These are phyloP conservation scores for Polietes domitor DNA, from an alignment of 2,888 invertebrate genomes.

Conservation along the genomic window DNA sequence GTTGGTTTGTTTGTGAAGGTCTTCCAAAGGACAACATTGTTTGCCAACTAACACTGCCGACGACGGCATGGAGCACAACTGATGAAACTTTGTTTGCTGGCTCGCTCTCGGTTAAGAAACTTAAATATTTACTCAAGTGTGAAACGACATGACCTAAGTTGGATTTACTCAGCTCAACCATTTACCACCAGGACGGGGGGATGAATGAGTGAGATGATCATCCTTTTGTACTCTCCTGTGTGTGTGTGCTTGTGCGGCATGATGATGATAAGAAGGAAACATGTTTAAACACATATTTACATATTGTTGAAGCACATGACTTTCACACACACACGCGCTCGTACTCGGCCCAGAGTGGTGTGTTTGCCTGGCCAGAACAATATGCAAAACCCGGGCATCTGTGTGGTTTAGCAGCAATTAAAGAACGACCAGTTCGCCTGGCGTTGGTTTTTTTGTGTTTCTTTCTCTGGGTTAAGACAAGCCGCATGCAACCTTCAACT, in stretches of 20 bases:
- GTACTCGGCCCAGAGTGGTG: not conserved
- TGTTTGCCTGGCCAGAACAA: slow-evolving; percentile 3
- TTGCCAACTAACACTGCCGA: not conserved
- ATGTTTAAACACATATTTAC: slow-evolving; percentile 27
- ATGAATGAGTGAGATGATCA: too few relatives aligned
- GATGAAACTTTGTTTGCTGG: not conserved
- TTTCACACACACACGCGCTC: not conserved
- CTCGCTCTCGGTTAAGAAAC: not conserved
- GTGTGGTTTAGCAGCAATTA: slow-evolving; percentile 13
- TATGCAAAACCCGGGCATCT: not conserved
- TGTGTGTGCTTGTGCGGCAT: not conserved
- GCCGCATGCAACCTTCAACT: not conserved
- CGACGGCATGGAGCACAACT: not conserved
- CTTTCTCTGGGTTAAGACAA: not conserved
- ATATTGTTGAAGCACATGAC: slow-evolving; percentile 34
- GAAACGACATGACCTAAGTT: slow-evolving; percentile 43
- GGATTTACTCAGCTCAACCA: not conserved
- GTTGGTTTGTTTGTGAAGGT: not conserved
- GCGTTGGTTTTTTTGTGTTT: too few relatives aligned
- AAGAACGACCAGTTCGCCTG: not conserved
- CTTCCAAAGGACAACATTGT: not conserved
- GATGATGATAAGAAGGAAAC: not conserved
- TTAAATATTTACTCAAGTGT: slow-evolving; percentile 46
- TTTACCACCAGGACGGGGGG: slow-evolving; percentile 2
- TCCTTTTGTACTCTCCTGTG: not conserved